A percentile compares a stretch with the other conserved stretches of the same genome.
Evolutionary conservation across 2,888 invertebrate species (phyloP).

Genomic region (Amphiduros pacificus): DNA sequence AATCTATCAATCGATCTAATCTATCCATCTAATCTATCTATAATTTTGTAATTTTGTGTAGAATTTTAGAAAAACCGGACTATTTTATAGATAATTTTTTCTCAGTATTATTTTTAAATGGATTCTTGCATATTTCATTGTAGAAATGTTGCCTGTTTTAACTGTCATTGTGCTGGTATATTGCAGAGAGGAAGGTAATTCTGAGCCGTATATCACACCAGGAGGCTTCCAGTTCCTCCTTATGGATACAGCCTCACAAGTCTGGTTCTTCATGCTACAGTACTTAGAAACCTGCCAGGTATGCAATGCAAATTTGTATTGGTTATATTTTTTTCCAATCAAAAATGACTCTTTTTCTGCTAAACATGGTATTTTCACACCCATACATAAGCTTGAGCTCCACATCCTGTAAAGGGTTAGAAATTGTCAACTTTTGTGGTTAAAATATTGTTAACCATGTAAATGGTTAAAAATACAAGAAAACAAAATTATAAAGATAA

Average conservation of each 20-base stretch:
- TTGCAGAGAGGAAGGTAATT: conserved; percentile 59
- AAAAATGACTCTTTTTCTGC: too few relatives aligned
- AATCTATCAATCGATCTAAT: not conserved
- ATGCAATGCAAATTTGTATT: too few relatives aligned
- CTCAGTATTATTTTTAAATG: too few relatives aligned
- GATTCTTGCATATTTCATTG: too few relatives aligned
- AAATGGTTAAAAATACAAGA: too few relatives aligned
- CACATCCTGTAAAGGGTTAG: too few relatives aligned
- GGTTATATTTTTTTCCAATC: too few relatives aligned
- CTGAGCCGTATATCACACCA: conserved; percentile 75
- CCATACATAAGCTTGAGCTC: too few relatives aligned
- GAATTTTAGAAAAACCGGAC: not conserved
- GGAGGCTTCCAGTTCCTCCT: conserved; percentile 95
- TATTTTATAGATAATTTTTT: not conserved
- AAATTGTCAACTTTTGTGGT: too few relatives aligned
- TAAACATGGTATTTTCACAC: too few relatives aligned
- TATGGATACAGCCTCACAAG: conserved; percentile 87
- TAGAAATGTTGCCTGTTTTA: not conserved
- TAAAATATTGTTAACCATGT: too few relatives aligned
- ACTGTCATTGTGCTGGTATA: not conserved
- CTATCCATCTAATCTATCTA: not conserved
- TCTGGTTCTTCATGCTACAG: conserved; percentile 97
- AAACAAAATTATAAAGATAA: too few relatives aligned
- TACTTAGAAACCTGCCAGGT: conserved; percentile 89
- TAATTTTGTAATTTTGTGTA: not conserved